Percentiles rank a stretch among this genome's conserved stretches.
These are phyloP conservation scores for Sphenodon punctatus DNA, from an alignment of 2,797 vertebrate species.

Conservation along the genomic window DNA sequence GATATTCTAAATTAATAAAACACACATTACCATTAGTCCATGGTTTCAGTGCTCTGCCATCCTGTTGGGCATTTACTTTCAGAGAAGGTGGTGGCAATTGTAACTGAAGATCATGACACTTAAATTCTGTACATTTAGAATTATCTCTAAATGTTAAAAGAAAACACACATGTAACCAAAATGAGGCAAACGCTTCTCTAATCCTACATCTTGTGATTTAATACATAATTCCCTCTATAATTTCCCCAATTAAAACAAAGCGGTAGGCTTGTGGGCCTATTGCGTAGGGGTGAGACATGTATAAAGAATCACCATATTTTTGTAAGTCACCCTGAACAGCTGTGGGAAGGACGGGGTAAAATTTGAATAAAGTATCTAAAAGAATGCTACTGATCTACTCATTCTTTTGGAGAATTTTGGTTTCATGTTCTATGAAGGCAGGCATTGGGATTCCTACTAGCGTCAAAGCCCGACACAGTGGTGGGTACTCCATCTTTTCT, in stretches of 20 bases:
- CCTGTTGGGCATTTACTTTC: slow-evolving; percentile 9
- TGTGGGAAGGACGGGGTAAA: no score
- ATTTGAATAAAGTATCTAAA: no score
- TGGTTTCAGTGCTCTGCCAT: slow-evolving; percentile 39
- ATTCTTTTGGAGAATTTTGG: no score
- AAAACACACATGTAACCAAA: neutral
- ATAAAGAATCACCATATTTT: no score
- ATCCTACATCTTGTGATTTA: neutral
- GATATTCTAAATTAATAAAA: neutral
- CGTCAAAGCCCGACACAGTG: no score
- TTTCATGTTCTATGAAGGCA: no score
- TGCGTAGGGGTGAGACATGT: no score
- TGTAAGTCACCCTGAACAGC: no score
- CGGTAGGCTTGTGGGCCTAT: no score
- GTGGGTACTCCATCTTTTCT: no score
- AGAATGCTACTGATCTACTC: no score
- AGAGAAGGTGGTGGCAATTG: neutral
- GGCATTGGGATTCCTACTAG: no score
- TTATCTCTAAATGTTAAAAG: slow-evolving; percentile 54
- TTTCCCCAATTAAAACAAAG: neutral
- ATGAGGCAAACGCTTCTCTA: neutral
- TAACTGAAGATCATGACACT: slow-evolving; percentile 26
- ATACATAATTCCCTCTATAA: neutral
- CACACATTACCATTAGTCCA: slow-evolving; percentile 67
- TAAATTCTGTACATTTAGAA: slow-evolving; percentile 25